phyloP scores from a whole-genome alignment of 1,140 invertebrate species.

The Ostrea denselamellosa region DNA sequence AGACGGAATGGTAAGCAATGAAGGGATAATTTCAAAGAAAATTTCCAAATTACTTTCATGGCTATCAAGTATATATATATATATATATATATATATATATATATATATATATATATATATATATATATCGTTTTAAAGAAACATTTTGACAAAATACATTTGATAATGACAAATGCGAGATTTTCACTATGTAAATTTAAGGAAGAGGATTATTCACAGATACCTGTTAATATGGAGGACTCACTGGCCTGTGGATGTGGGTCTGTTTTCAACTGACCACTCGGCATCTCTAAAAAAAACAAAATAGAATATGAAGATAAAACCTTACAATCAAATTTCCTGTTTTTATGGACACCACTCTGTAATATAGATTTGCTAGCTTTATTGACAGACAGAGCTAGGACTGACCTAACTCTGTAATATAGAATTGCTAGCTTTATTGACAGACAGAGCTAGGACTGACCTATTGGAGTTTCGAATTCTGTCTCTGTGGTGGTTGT shows the following conservation, averaged over 20 bases:
- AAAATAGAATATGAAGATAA: not conserved
- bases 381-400: not conserved
- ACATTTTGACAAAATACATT: not conserved
- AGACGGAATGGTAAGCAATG: not conserved
- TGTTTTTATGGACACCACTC: not conserved
- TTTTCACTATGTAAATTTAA: not conserved
- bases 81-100: not conserved
- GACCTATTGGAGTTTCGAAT: slow-evolving; percentile 64
- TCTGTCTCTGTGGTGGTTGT: slow-evolving; percentile 66
- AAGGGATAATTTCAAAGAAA: not conserved
- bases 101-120: not conserved
- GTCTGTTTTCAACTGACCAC: not conserved
- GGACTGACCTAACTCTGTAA: slow-evolving; percentile 55
- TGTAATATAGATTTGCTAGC: not conserved
- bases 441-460: slow-evolving; percentile 26
- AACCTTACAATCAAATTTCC: not conserved
- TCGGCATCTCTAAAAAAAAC: not conserved
- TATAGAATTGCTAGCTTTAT: not conserved
- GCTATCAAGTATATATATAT: not conserved
- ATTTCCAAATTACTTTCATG: not conserved
- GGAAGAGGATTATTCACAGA: not conserved
- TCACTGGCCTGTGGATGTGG: not conserved
- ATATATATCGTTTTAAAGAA: not conserved
- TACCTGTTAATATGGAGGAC: not conserved
- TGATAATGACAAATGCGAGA: not conserved